Evolutionary conservation across 2,888 invertebrate genomes (phyloP), one percentile per base, ranked within the genome.

Genomic region (Cerceris ruficornis): DNA sequence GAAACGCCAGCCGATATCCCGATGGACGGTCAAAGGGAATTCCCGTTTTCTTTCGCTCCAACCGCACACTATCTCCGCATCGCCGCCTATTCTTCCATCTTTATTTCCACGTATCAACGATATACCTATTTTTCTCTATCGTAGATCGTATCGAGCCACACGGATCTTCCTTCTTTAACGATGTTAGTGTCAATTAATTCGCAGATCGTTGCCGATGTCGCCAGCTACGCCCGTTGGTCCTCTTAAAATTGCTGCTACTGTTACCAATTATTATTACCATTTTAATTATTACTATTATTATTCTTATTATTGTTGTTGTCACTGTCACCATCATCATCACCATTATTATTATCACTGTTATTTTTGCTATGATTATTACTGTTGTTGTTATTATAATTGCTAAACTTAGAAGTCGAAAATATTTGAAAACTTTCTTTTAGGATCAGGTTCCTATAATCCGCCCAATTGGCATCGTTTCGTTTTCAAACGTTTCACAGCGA

Each of bases 1-100:
- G 82, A 73, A 83, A 81, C 70, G 80, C 75, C 80, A 80, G 85
- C 74, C 78, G 82, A 75, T 72, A 74, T 67, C 76, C 67, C 60
- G 73, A 72, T 42, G 73, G 77, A 75, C 69, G 67, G 75, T 83
- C 60, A 57, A 77, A 71, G 74, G 75, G 83, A 52, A 72, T 68
- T 60, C 68, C 71, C 57, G 52, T 62, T 68, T 73, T 77, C 66
- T 60, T 73, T 66, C 54, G 54, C 64, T 54, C 43, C 52, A 50
- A 41, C 41, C 54, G 13, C 50, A 28, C 49, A 54, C 14, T n/a
- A 39, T 9, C 13, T n/a, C 70, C 6, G 11, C 57, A 57, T 64
- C 28, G 28, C 60, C 43, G 28, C 39, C 46, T 69, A 60, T 55
- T 42, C 55, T 69, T 50, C 46, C 46, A 71, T 49, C 49, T 50